Percentiles rank a stretch among this genome's conserved stretches.
Conservation (phyloP, 1,140 invertebrate species). For the Agraylea sexmaculata region DNA sequence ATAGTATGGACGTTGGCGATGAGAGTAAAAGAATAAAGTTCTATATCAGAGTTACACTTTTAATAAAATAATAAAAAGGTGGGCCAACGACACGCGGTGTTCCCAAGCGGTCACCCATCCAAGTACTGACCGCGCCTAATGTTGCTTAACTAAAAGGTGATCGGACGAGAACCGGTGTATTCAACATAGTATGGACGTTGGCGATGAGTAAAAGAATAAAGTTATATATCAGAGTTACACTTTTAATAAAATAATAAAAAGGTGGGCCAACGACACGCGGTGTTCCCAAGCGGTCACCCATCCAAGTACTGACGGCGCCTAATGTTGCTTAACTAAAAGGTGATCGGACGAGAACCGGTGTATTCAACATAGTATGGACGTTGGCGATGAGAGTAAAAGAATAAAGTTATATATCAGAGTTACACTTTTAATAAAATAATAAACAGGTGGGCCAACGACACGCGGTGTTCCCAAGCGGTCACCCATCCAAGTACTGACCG, state of each 20-base stretch:
- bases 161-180: conserved; percentile 17
- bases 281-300: conserved; percentile 21
- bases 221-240: too few relatives aligned
- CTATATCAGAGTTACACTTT: too few relatives aligned
- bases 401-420: too few relatives aligned
- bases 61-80: too few relatives aligned
- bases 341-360: conserved; percentile 15
- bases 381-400: too few relatives aligned
- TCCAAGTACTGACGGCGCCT: conserved; percentile 19
- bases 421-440: too few relatives aligned
- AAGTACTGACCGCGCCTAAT: conserved; percentile 15
- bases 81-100: conserved; percentile 17
- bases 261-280: conserved; percentile 18
- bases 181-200: conserved; percentile 13
- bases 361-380: conserved; percentile 9
- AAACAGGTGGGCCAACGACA: conserved; percentile 19
- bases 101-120: conserved; percentile 17
- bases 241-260: too few relatives aligned
- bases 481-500: conserved; percentile 20
- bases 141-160: conserved; percentile 17
- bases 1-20: too few relatives aligned
- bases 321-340: conserved; percentile 20
- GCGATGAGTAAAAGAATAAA: too few relatives aligned
- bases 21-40: too few relatives aligned
- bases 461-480: conserved; percentile 21